Base-by-base conservation (phyloP, 1,140 invertebrate species). In the Meloidogyne floridensis region DNA sequence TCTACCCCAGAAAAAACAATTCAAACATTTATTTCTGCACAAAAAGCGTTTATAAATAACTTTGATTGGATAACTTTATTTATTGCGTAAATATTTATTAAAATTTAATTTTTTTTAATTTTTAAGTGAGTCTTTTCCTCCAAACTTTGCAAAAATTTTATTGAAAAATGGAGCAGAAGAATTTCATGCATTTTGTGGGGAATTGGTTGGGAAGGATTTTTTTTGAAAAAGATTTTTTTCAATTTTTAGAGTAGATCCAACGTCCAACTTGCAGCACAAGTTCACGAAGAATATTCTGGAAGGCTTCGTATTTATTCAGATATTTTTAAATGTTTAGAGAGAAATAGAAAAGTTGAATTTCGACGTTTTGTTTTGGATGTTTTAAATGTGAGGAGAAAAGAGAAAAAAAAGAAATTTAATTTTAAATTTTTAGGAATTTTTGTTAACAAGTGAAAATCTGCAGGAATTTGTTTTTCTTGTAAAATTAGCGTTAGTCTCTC, bases 51-150 rank as follows among this genome's bases (percentile, higher is more conserved):
- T 69, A 71, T 11, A 7, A 72, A 69, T 43, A 79, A 71, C 4
- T 79, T 79, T 72, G 77, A 79, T 6, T 79, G 77, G 77, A 53
- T 79, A 20, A 69, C 43, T n/a, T 42, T 79, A 53, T 72, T 65
- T 10, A 79, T 79, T 8, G 13, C 77, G 77, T 79, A 47, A 79
- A 56, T n/a, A 2, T 77, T 75, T 43, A 20, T 54, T 20, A 53
- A 69, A 42, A 59, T 42, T 59, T n/a, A 59, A 42, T 69, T 42
- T 70, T 72, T n/a, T 51, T 43, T 10, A 18, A 4, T 15, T 78
- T 71, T 79, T 72, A 9, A 79, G 77, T 71, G 77, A 79, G 2
- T 54, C 77, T 13, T 79, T 72, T 72, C 77, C 77, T 15, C 2
- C 75, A 32, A 75, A 75, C 11, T 56, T 75, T 53, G 77, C 43